A percentile compares a stretch with the other conserved stretches of the same genome.
Evolutionary conservation across 2,113 vertebrate species (phyloP).

Genomic region (Pagrus major): DNA sequence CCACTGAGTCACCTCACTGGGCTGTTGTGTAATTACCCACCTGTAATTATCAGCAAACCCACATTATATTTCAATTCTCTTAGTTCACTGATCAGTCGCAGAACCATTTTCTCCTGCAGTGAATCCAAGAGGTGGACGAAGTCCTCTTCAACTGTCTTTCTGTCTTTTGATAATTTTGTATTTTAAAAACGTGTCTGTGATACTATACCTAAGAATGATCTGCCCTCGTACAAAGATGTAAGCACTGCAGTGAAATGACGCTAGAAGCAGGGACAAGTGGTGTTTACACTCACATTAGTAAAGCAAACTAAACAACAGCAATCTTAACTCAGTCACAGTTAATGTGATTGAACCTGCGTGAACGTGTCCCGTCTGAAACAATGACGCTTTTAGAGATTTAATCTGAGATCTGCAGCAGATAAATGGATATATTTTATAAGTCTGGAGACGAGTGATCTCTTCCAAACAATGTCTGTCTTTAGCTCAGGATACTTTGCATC

Average conservation of each 20-base stretch:
- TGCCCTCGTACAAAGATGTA: not conserved
- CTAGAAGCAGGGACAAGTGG: not conserved
- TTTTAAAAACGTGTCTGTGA: not conserved
- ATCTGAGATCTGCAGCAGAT: not conserved
- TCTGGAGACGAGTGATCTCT: not conserved
- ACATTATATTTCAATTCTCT: not conserved
- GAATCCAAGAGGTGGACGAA: not conserved
- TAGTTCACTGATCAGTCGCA: not conserved
- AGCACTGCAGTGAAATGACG: not conserved
- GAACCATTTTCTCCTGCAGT: not conserved
- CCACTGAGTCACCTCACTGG: not conserved
- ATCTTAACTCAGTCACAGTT: slow-evolving; percentile 6
- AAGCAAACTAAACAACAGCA: not conserved
- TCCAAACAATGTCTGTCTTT: not conserved
- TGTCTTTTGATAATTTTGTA: not conserved
- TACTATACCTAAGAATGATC: not conserved
- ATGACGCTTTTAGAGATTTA: not conserved
- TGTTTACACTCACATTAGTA: slow-evolving; percentile 12
- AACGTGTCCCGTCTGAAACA: not conserved
- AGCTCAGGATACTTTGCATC: not conserved
- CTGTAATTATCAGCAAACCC: not conserved
- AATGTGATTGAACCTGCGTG: slow-evolving; percentile 8
- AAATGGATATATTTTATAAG: not conserved
- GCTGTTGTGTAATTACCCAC: too few relatives aligned
- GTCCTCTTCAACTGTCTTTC: not conserved